Evolutionary conservation across 2,113 vertebrate species (phyloP).

Genomic region (Ceuthmochares aereus): DNA sequence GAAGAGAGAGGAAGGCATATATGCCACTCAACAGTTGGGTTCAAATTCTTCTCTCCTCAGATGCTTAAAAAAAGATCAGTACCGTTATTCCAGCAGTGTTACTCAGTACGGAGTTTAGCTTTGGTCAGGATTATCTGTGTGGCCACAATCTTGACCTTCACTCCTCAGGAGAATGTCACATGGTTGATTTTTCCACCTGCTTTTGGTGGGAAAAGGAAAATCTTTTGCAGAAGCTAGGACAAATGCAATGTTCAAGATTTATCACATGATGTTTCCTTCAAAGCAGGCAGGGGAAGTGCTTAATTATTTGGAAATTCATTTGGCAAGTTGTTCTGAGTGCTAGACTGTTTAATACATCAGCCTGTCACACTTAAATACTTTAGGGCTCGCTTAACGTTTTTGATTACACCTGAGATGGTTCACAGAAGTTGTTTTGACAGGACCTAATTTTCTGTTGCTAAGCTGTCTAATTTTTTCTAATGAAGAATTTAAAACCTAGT

Average conservation of each 20-base stretch:
- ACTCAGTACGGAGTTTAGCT: neutral
- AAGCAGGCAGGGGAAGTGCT: neutral
- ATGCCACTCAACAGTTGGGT: neutral
- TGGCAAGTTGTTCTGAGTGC: neutral
- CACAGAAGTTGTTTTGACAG: constrained; percentile 34
- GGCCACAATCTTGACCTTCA: neutral
- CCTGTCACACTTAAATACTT: neutral
- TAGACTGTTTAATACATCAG: constrained; percentile 24
- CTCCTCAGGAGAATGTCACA: neutral
- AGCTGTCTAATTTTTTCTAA: neutral
- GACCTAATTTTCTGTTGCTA: constrained; percentile 9
- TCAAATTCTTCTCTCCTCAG: neutral
- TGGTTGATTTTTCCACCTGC: neutral
- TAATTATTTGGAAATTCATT: constrained; percentile 40
- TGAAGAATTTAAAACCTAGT: neutral
- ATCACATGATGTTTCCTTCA: neutral
- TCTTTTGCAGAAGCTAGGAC: neutral
- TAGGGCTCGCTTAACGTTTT: neutral
- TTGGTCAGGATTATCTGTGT: neutral
- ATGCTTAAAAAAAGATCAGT: neutral
- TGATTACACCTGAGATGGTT: constrained; percentile 29
- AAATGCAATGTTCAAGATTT: neutral
- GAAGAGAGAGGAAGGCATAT: neutral
- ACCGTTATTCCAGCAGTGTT: neutral
- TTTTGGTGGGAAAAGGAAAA: constrained; percentile 4